These are phyloP conservation scores for Chrysoperla carnea DNA, from an alignment of 1,140 invertebrate species.

Conservation along the genomic window DNA sequence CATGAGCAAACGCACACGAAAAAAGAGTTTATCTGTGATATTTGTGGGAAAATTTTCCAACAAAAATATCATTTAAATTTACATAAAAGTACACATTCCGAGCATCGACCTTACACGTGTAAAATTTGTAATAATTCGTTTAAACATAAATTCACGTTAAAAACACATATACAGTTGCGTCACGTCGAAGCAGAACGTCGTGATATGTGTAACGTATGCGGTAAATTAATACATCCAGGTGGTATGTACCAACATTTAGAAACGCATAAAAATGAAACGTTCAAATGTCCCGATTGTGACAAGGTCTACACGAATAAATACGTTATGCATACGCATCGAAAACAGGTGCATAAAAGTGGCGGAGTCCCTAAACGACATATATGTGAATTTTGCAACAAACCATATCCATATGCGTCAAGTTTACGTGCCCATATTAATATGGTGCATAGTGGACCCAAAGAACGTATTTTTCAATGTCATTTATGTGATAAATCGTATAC, in stretches of 20 bases:
- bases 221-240: neutral
- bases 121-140: slow-evolving; percentile 4
- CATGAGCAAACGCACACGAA: slow-evolving; percentile 1
- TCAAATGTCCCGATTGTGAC: too few species aligned
- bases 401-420: neutral
- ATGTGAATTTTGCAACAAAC: too few species aligned
- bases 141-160: slow-evolving; percentile 2
- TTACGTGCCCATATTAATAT: too few species aligned
- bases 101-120: slow-evolving; percentile 6
- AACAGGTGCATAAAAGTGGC: too few species aligned
- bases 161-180: slow-evolving; percentile 2
- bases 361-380: too few species aligned
- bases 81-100: slow-evolving; percentile 7
- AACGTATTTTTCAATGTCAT: neutral
- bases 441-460: too few species aligned
- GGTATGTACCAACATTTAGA: too few species aligned
- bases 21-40: slow-evolving; percentile 5
- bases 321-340: too few species aligned
- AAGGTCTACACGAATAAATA: too few species aligned
- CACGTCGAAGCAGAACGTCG: neutral
- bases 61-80: slow-evolving; percentile 3
- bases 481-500: neutral
- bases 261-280: too few species aligned
- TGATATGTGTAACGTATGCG: neutral
- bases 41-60: slow-evolving; percentile 6